Percentiles rank a stretch among this genome's conserved stretches.
Evolutionary conservation across 2,797 vertebrate genomes (phyloP).

Genomic region (Arctocebus calabarensis): DNA sequence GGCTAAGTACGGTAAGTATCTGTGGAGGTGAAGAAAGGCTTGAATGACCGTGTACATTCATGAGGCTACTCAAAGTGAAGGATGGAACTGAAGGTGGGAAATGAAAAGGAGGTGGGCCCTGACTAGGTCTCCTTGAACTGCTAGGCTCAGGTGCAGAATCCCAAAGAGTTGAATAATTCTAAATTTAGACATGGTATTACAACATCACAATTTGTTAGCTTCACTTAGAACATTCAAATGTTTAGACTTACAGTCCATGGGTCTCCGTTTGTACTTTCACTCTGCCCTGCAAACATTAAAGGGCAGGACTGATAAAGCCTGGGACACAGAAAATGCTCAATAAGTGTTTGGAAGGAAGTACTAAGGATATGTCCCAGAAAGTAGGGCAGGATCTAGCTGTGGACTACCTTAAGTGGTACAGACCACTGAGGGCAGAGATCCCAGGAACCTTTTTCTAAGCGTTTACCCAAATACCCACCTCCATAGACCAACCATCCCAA

Average conservation of each 20-base stretch:
- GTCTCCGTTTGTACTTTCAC: neutral
- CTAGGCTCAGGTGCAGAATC: neutral
- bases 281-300: neutral
- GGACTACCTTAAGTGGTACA: neutral
- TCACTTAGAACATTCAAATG: slow-evolving; percentile 25
- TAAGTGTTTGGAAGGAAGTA: neutral
- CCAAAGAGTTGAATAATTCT: neutral
- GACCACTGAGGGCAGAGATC: neutral
- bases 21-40: neutral
- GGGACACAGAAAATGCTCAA: neutral
- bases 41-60: neutral
- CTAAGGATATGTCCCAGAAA: neutral
- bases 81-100: neutral
- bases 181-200: slow-evolving; percentile 16
- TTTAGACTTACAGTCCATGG: neutral
- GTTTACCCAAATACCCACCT: neutral
- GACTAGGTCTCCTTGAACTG: neutral
- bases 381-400: neutral
- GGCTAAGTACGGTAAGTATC: neutral
- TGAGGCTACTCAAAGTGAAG: neutral
- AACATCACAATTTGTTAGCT: slow-evolving; percentile 16
- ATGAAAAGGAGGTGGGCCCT: neutral
- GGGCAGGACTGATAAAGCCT: slow-evolving; percentile 4
- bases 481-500: slow-evolving; percentile 22
- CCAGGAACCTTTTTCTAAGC: neutral